phyloP scores from a whole-genome alignment of 2,797 vertebrate genomes.

The Esox lucius region DNA sequence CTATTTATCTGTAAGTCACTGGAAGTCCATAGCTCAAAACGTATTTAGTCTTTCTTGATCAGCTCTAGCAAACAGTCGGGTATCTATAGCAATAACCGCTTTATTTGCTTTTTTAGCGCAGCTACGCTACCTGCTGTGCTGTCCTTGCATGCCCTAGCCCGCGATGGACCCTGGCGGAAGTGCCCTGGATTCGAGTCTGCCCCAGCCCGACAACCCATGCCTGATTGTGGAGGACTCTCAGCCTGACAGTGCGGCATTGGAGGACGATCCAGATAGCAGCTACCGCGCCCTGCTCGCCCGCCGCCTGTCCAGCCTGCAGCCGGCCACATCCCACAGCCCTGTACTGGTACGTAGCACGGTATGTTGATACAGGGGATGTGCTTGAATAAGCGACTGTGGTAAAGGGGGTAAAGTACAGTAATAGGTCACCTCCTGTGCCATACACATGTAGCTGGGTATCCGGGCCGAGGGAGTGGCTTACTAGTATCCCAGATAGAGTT shows the following conservation, averaged over 20 bases:
- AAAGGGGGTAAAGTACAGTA: background rate
- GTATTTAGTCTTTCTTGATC: background rate
- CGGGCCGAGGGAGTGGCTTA: no score
- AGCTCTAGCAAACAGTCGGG: background rate
- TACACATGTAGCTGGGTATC: background rate
- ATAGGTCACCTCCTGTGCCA: background rate
- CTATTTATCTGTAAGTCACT: background rate
- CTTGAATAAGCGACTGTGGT: background rate
- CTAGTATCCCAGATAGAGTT: no score
- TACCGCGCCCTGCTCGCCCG: slow-evolving; percentile 78
- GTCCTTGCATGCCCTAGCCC: slow-evolving; percentile 35
- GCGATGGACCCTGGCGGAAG: slow-evolving; percentile 83
- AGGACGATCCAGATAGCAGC: slow-evolving; percentile 82
- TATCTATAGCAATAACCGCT: background rate
- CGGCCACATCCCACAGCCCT: slow-evolving; percentile 78
- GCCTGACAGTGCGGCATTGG: slow-evolving; percentile 80
- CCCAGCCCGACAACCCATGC: slow-evolving; percentile 83
- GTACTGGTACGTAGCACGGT: slow-evolving; percentile 76
- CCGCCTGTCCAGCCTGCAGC: slow-evolving; percentile 79
- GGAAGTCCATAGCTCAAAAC: background rate
- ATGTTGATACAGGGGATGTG: background rate
- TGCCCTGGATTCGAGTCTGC: slow-evolving; percentile 84
- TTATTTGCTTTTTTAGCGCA: background rate
- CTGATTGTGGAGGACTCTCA: slow-evolving; percentile 94
- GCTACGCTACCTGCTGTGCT: slow-evolving; percentile 22